A percentile compares a stretch with the other conserved stretches of the same genome.
These are phyloP conservation scores for Aphelocoma coerulescens DNA, from an alignment of 2,113 vertebrate species.

Conservation along the genomic window DNA sequence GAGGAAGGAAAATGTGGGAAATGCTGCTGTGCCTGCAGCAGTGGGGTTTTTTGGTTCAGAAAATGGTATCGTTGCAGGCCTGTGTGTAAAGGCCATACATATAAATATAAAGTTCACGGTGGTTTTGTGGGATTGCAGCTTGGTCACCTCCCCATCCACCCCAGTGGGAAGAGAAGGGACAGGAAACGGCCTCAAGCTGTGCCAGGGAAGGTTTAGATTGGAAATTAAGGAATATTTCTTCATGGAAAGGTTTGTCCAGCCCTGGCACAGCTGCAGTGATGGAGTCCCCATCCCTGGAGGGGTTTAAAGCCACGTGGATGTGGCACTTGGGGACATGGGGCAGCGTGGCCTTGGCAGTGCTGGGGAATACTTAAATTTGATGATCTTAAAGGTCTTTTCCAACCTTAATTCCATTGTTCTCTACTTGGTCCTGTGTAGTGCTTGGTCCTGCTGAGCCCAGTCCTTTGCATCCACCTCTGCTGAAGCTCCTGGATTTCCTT, in stretches of 20 bases:
- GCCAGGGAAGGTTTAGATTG: neutral
- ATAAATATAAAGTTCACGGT: accelerated
- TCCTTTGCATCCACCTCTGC: neutral
- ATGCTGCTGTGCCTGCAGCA: neutral
- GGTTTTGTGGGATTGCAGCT: neutral
- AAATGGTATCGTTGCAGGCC: accelerated
- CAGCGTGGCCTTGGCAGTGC: neutral
- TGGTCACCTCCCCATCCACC: neutral
- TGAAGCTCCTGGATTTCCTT: neutral
- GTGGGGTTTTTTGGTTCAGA: neutral
- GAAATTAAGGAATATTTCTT: neutral
- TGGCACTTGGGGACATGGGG: neutral
- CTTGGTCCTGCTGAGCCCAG: neutral
- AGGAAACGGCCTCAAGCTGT: accelerated
- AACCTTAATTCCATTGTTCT: neutral
- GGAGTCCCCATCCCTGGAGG: neutral
- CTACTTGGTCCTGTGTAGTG: accelerated
- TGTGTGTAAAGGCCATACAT: neutral
- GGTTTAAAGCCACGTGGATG: neutral
- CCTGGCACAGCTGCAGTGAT: neutral
- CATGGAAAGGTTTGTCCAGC: accelerated
- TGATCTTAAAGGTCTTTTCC: neutral
- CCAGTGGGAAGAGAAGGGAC: no score
- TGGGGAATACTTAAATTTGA: neutral
- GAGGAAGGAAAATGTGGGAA: neutral